These are phyloP conservation scores for Macquaria ambigua DNA, from an alignment of 2,113 vertebrate genomes.

Conservation along the genomic window DNA sequence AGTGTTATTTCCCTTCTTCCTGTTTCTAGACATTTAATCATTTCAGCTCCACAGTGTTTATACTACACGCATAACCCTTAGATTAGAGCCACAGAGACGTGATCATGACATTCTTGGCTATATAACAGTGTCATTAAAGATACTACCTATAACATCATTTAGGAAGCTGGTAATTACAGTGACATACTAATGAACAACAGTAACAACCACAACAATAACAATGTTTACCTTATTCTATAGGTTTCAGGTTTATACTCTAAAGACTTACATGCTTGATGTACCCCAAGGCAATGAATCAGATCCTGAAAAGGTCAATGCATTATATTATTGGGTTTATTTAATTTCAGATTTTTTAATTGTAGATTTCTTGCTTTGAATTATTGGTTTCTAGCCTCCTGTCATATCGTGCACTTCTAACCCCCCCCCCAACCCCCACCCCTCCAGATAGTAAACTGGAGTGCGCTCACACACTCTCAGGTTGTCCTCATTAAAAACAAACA, in stretches of 20 bases:
- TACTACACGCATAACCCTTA: background rate
- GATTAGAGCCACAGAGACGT: slow-evolving; percentile 5
- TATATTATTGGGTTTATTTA: slow-evolving; percentile 39
- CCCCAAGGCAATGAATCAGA: slow-evolving; percentile 47
- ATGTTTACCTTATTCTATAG: background rate
- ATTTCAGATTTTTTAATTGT: slow-evolving; percentile 17
- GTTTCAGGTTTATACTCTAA: slow-evolving; percentile 34
- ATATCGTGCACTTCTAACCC: background rate
- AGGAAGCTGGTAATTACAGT: background rate
- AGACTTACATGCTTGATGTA: slow-evolving; percentile 31
- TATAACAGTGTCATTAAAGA: slow-evolving; percentile 9
- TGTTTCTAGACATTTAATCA: slow-evolving; percentile 77
- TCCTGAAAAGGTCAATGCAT: slow-evolving; percentile 56
- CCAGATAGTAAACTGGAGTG: background rate
- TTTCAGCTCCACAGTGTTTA: slow-evolving; percentile 58
- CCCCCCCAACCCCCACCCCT: background rate
- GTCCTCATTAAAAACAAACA: slow-evolving; percentile 1
- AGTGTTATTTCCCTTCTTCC: slow-evolving; percentile 75
- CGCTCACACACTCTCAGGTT: background rate
- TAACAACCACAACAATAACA: background rate
- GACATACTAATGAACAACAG: background rate
- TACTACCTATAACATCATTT: background rate
- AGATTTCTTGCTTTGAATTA: slow-evolving; percentile 22
- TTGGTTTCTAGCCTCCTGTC: slow-evolving; percentile 5
- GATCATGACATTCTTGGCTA: background rate